Percentiles rank a stretch among this genome's conserved stretches.
phyloP scores from a whole-genome alignment of 2,888 invertebrate genomes.

The Dicyrtomina minuta region DNA sequence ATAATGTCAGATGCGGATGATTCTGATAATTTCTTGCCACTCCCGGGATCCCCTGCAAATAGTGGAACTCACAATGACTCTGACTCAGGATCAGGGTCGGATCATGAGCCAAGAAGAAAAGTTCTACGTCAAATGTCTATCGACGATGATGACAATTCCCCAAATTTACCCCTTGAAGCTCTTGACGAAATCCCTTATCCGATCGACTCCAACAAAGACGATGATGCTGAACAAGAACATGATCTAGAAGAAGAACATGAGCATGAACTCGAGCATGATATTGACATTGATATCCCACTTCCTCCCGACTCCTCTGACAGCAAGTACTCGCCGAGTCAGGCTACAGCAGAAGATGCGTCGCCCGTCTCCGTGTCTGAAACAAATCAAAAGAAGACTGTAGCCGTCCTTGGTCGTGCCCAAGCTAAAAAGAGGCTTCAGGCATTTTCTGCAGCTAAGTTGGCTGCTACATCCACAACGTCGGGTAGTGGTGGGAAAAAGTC shows the following conservation, averaged over 20 bases:
- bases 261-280: no score
- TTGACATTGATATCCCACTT: conserved; percentile 13
- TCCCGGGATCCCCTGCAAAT: background rate
- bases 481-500: conserved; percentile 36
- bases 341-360: conserved; percentile 44
- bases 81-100: background rate
- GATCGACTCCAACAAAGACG: background rate
- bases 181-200: conserved; percentile 26
- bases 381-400: conserved; percentile 27
- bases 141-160: background rate
- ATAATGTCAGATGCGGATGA: conserved; percentile 18
- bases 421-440: conserved; percentile 58
- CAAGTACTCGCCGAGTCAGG: conserved; percentile 52
- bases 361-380: conserved; percentile 36
- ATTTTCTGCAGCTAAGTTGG: conserved; percentile 56
- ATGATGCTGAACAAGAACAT: background rate
- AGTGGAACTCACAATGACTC: background rate
- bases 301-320: conserved; percentile 43
- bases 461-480: conserved; percentile 40
- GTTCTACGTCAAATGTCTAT: background rate
- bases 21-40: conserved; percentile 5
- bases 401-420: conserved; percentile 56
- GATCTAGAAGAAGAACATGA: no score
- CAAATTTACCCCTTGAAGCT: background rate
- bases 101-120: conserved; percentile 8